phyloP scores from a whole-genome alignment of 1,140 invertebrate species.

The Danaus melanippus region DNA sequence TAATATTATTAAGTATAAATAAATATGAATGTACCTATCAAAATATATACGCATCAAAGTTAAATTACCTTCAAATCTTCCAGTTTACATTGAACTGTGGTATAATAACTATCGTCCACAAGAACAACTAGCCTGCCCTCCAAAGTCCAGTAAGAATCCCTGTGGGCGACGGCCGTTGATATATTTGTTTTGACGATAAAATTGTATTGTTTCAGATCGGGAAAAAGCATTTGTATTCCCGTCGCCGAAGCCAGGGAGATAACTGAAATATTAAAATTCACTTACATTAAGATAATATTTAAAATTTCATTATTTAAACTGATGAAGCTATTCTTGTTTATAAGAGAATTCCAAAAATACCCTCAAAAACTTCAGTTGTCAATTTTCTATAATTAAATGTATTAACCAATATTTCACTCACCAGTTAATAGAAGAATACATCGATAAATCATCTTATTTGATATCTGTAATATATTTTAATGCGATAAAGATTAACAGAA shows the following conservation, averaged over 20 bases:
- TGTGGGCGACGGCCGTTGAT: conserved; percentile 30
- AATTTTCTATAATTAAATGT: no score
- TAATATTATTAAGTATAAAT: background rate
- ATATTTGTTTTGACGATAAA: conserved; percentile 45
- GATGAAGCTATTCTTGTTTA: no score
- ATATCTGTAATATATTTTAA: conserved; percentile 18
- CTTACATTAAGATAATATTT: no score
- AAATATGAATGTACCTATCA: no score
- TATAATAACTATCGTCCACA: conserved; percentile 37
- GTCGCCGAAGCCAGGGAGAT: conserved; percentile 17
- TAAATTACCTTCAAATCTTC: conserved; percentile 36
- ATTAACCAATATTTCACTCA: conserved; percentile 10
- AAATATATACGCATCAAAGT: no score
- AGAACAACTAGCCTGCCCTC: conserved; percentile 30
- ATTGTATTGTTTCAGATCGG: conserved; percentile 37
- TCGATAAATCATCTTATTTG: conserved; percentile 9
- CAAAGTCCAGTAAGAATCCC: conserved; percentile 39
- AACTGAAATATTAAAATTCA: conserved; percentile 18
- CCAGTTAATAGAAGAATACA: conserved; percentile 13
- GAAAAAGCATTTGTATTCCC: conserved; percentile 36
- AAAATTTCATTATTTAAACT: no score
- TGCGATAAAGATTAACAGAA: background rate
- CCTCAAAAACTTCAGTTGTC: no score
- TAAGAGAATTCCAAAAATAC: no score
- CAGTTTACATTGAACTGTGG: conserved; percentile 30